Evolutionary conservation across 1,140 invertebrate species (phyloP).

Genomic region (Phenacoccus solenopsis): DNA sequence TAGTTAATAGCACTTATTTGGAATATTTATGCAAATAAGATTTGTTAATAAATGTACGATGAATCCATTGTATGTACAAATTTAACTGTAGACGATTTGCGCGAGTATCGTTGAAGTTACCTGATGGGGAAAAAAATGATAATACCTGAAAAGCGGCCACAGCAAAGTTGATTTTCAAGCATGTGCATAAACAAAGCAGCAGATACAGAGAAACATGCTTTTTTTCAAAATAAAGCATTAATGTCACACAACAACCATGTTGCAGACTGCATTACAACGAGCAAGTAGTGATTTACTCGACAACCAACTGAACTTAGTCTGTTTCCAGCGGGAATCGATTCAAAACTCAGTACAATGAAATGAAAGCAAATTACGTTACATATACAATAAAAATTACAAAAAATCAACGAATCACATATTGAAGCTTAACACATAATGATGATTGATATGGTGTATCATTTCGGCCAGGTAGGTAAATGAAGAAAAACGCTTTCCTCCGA

Average conservation of each 20-base stretch:
- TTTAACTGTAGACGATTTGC: not conserved
- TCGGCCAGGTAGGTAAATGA: no score
- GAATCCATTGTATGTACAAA: no score
- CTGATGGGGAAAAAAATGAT: conserved; percentile 7
- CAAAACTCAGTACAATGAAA: conserved; percentile 10
- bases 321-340: conserved; percentile 7
- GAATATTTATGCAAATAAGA: not conserved
- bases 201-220: conserved; percentile 15
- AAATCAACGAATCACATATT: not conserved
- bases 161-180: conserved; percentile 16
- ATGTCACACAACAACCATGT: conserved; percentile 15
- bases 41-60: not conserved
- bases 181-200: not conserved
- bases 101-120: not conserved
- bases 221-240: conserved; percentile 16
- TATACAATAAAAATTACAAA: not conserved
- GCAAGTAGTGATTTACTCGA: conserved; percentile 16
- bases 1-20: not conserved
- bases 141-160: conserved; percentile 15
- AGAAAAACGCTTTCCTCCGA: no score
- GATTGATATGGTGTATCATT: not conserved
- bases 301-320: conserved; percentile 12
- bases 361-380: conserved; percentile 18
- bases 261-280: conserved; percentile 17
- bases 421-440: not conserved